Evolutionary conservation across 2,888 invertebrate species (phyloP).

Genomic region (Ceratothoa steindachneri): DNA sequence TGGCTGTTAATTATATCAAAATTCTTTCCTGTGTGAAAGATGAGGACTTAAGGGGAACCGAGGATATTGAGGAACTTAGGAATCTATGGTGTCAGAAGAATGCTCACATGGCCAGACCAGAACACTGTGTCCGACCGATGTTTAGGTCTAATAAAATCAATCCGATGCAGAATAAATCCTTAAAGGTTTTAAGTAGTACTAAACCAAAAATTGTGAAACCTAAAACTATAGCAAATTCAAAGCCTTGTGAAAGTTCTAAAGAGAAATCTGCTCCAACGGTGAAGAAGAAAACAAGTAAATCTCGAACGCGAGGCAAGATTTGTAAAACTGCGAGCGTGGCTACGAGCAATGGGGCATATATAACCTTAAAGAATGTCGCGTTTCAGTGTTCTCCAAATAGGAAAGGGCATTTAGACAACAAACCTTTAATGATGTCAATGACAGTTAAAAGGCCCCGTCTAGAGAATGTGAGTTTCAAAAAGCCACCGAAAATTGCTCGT

Average conservation of each 20-base stretch:
- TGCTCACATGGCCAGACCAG: constrained; percentile 44
- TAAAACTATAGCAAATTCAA: neutral
- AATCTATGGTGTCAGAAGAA: constrained; percentile 43
- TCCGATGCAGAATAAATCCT: neutral
- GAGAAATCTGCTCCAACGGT: constrained; percentile 21
- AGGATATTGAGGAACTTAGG: constrained; percentile 41
- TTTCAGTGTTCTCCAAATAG: constrained; percentile 37
- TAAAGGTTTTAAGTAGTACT: neutral
- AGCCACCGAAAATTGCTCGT: constrained; percentile 28
- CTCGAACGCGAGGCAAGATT: constrained; percentile 35
- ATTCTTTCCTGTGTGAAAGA: constrained; percentile 66
- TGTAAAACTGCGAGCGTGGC: constrained; percentile 43
- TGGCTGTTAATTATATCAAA: constrained; percentile 82
- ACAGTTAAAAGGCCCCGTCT: constrained; percentile 39
- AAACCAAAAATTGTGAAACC: constrained; percentile 2
- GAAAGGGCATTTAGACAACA: constrained; percentile 31
- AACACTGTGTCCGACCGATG: constrained; percentile 37
- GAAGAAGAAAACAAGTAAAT: constrained; percentile 35
- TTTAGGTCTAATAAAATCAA: constrained; percentile 27
- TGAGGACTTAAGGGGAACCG: constrained; percentile 15
- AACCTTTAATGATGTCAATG: constrained; percentile 47
- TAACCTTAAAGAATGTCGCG: constrained; percentile 42
- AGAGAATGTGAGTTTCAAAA: constrained; percentile 23
- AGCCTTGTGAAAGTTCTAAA: constrained; percentile 13
- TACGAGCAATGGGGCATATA: constrained; percentile 44